Conservation (phyloP, 1,140 invertebrate genomes). For the Achroia grisella region DNA sequence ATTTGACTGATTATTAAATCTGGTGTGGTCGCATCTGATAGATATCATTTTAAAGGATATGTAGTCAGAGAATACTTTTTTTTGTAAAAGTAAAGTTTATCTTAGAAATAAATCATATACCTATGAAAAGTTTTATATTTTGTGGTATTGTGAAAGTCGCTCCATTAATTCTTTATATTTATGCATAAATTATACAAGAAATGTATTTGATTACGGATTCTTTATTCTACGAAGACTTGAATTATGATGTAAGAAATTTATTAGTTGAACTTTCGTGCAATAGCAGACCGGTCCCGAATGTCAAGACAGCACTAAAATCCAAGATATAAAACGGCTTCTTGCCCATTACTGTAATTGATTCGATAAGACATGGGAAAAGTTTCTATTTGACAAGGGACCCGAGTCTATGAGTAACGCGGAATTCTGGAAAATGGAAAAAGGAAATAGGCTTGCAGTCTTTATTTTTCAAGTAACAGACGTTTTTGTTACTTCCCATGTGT, state of each 20-base stretch:
- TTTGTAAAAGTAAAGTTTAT: no score
- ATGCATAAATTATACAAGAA: no score
- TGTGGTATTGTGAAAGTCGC: no score
- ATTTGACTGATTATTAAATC: no score
- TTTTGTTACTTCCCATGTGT: conserved; percentile 13
- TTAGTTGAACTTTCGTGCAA: conserved; percentile 11
- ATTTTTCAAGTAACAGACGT: conserved; percentile 36
- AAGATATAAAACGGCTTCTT: conserved; percentile 25
- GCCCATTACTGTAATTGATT: conserved; percentile 51
- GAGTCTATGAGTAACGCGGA: conserved; percentile 47
- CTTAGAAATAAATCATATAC: no score
- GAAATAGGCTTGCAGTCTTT: conserved; percentile 45
- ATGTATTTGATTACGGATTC: no score
- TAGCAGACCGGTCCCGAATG: conserved; percentile 10
- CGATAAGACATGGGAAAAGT: conserved; percentile 56
- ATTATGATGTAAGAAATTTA: neutral
- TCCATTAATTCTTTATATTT: no score
- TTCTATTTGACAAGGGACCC: conserved; percentile 60
- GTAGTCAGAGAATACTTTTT: no score
- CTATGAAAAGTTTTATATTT: no score
- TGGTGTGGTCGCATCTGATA: no score
- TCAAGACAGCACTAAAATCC: conserved; percentile 9
- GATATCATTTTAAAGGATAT: no score
- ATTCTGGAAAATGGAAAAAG: conserved; percentile 42
- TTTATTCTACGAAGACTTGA: neutral